Percentiles rank a stretch among this genome's conserved stretches.
Conservation (phyloP, 2,113 vertebrate species). For the Merops nubicus region DNA sequence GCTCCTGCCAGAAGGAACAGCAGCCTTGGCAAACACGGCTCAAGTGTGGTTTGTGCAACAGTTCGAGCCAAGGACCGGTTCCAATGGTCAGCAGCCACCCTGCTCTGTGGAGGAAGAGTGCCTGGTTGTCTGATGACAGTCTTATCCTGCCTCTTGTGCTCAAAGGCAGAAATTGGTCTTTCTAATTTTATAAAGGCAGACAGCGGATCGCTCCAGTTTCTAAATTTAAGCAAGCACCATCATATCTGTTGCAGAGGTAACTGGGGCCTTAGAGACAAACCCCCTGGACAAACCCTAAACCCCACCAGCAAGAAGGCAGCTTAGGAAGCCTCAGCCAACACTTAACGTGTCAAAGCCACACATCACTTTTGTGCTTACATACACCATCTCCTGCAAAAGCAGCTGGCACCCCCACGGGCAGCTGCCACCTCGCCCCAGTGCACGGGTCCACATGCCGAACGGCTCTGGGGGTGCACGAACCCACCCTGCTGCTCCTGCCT, state of each 20-base stretch:
- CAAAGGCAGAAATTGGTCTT: not conserved
- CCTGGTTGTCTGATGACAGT: not conserved
- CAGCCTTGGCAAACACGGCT: not conserved
- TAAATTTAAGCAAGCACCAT: not conserved
- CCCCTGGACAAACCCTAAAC: not conserved
- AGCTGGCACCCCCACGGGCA: rapidly evolving
- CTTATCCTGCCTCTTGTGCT: not conserved
- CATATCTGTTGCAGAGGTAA: not conserved
- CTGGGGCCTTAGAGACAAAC: rapidly evolving
- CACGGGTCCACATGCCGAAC: not conserved
- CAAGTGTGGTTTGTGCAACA: not conserved
- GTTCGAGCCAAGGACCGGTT: not conserved
- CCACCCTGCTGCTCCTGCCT: rapidly evolving
- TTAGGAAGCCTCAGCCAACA: not conserved
- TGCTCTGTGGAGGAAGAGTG: not conserved
- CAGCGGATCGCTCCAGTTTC: not conserved
- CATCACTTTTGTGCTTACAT: not conserved
- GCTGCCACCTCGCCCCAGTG: rapidly evolving
- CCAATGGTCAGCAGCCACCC: not conserved
- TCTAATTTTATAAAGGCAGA: not conserved
- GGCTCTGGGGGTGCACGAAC: rapidly evolving
- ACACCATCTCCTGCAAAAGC: not conserved
- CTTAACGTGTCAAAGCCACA: not conserved
- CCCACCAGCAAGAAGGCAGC: not conserved
- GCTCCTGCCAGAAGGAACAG: not conserved